Evolutionary conservation across 2,113 vertebrate species (phyloP), one percentile per base, ranked within the genome.

Genomic region (Pelecanus crispus): DNA sequence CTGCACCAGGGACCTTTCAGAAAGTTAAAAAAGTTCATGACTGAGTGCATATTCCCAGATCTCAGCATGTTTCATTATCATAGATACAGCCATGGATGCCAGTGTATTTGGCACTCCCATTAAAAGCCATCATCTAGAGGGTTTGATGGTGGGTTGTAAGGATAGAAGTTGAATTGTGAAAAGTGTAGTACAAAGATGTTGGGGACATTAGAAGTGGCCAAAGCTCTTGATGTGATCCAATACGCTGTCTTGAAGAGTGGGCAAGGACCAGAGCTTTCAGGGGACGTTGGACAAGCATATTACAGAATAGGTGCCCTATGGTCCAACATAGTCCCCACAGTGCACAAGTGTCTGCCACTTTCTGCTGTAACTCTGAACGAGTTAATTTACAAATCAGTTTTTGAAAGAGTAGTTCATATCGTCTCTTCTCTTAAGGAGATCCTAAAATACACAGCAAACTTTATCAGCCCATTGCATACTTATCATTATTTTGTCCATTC

Each of bases 321-420:
- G 14, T 56, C 38, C 17, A 73, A 14, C 8, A 14, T 0, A 20
- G 26, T 42, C 18, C 22, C 7, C 24, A 7, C 0, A 6, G 44
- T 22, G 32, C 56, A 19, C 9, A 73, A 25, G 7, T 17, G 19
- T 42, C 68, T 92, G 40, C 25, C 11, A 14, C 42, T 59, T 87
- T 55, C 38, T 91, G 44, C 47, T 84, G 26, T 52, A 84, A 62
- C 42, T 83, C 62, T 62, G 21, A 75, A 85, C 0, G 1, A 70
- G 15, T 22, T 62, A 49, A 40, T 45, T 61, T 36, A 28, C 40
- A 80, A 72, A 72, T 32, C 16, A 36, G 15, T 19, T 45, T 82
- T 92, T 71, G 18, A 78, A 67, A 81, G 24, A 89, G 9, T 45
- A 31, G 8, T 34, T 93, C 5, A 22, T 52, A 47, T 55, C 0